phyloP scores from a whole-genome alignment of 2,888 invertebrate species.

The Celastrina argiolus region DNA sequence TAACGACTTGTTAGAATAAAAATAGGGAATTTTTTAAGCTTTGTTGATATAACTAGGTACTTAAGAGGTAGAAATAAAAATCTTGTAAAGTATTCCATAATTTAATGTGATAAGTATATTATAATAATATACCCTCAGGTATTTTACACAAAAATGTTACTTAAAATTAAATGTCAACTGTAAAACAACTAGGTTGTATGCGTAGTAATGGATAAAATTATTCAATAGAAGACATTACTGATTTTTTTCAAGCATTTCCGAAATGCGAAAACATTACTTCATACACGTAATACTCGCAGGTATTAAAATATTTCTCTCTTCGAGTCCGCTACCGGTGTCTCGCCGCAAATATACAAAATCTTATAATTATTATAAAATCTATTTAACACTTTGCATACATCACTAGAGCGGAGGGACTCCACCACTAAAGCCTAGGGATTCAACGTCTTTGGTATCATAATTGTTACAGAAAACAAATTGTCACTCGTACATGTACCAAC shows the following conservation, averaged over 20 bases:
- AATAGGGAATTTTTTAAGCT: not conserved
- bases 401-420: slow-evolving; percentile 40
- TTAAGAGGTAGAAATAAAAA: slow-evolving; percentile 41
- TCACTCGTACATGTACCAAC: slow-evolving; percentile 50
- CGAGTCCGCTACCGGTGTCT: slow-evolving; percentile 47
- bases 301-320: slow-evolving; percentile 66
- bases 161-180: slow-evolving; percentile 57
- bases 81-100: slow-evolving; percentile 58
- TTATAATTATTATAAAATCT: slow-evolving; percentile 61
- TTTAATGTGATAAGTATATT: slow-evolving; percentile 70
- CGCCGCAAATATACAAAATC: slow-evolving; percentile 67
- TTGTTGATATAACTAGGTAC: too few species aligned
- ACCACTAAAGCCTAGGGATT: slow-evolving; percentile 45
- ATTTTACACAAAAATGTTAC: slow-evolving; percentile 62
- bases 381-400: slow-evolving; percentile 63
- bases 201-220: slow-evolving; percentile 39
- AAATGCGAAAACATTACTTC: slow-evolving; percentile 34
- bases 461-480: slow-evolving; percentile 64
- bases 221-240: slow-evolving; percentile 35
- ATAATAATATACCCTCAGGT: slow-evolving; percentile 55
- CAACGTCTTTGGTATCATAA: slow-evolving; percentile 74
- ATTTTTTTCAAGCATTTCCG: slow-evolving; percentile 41
- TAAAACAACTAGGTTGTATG: slow-evolving; percentile 59
- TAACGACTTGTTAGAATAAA: not conserved
- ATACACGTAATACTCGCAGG: slow-evolving; percentile 60